Evolutionary conservation across 35 echinoderm and acorn worm genomes (phyloP).

Genomic region (Heliocidaris tuberculata): DNA sequence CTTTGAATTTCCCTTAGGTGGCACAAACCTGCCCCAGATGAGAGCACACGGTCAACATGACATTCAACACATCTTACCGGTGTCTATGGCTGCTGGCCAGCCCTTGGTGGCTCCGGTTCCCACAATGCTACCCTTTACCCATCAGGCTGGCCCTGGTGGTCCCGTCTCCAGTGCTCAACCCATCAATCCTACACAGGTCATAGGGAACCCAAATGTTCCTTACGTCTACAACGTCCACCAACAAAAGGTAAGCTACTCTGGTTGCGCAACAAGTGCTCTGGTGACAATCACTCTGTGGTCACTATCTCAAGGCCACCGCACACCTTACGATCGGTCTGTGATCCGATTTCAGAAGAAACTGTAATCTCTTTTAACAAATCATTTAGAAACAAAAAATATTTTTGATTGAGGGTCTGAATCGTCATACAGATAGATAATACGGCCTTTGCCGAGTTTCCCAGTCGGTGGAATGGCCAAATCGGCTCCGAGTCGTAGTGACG

Average conservation of each 20-base stretch:
- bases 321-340: too few species aligned
- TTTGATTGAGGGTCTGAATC: too few species aligned
- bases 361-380: too few species aligned
- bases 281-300: too few species aligned
- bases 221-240: not conserved
- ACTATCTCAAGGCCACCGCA: too few species aligned
- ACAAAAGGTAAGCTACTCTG: not conserved
- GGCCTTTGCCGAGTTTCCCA: too few species aligned
- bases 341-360: too few species aligned
- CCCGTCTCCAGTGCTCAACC: conserved; percentile 14
- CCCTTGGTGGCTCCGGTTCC: conserved; percentile 21
- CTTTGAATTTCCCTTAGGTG: not conserved
- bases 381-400: too few species aligned
- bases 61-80: conserved; percentile 37
- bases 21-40: conserved; percentile 26
- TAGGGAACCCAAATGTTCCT: not conserved
- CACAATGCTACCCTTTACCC: conserved; percentile 11
- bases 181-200: conserved; percentile 3
- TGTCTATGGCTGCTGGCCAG: conserved; percentile 35
- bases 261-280: too few species aligned
- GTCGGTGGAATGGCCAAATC: too few species aligned
- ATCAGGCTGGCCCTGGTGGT: not conserved
- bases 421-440: too few species aligned
- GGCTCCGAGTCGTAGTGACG: too few species aligned
- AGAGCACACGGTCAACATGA: not conserved